Evolutionary conservation across 2,888 invertebrate species (phyloP), one percentile per base, ranked within the genome.

Genomic region (Zele albiditarsus): DNA sequence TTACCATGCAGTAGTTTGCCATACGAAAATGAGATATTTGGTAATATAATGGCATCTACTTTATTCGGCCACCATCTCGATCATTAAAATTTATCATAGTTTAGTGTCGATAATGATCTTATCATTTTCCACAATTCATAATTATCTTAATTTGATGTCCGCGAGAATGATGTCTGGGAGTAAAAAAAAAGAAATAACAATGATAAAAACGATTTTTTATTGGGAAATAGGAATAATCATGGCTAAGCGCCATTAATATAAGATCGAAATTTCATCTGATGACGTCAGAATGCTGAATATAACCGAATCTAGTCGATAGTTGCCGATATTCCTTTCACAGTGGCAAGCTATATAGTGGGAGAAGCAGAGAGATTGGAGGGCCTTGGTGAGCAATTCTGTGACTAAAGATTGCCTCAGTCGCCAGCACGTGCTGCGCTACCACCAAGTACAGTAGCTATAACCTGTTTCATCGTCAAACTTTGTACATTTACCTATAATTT

Each of bases 361-460:
- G 79, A 77, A 66, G 70, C 49, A 66, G 77, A 31, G 76, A 73
- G 76, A 74, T 77, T 63, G 74, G 73, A 74, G 78, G 76, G 70
- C 31, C 27, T 31, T 31, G 49, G 28, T 60, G 42, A 63, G 23
- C 28, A 42, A 66, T 63, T 16, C 75, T 74, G 63, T 73, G 69
- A 71, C 74, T 79, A 77, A 74, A 77, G 74, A 77, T 78, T 73
- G 68, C 77, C 81, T 82, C 82, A 86, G 85, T 85, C 83, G 85
- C 85, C 84, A 85, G 86, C 86, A 86, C 85, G 87, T 86, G 86
- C 86, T 86, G 86, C 79, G 83, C 85, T 84, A 82, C 80, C 84
- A 84, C 81, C 62, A 62, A 62, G 16, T 31, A 20, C 8, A 84
- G 77, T 73, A 69, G 57, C 62, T 72, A 65, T 63, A 23, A 49